Evolutionary conservation across 2,888 invertebrate genomes (phyloP).

Genomic region (Acrocyrtus sp.): DNA sequence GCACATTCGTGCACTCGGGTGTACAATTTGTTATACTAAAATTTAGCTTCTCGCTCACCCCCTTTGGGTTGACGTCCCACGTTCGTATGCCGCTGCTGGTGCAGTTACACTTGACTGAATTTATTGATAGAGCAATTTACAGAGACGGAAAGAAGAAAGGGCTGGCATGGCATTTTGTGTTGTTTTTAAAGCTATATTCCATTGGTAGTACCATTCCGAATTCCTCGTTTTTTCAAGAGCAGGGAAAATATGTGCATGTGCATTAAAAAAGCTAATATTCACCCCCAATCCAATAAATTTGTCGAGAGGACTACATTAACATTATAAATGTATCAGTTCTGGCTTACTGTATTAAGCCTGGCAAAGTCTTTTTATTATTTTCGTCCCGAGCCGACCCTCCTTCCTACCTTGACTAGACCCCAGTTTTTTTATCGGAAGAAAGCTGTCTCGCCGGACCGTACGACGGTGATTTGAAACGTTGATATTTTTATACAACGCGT

Average conservation of each 20-base stretch:
- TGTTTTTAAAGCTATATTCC: conserved; percentile 5
- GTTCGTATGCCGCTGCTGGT: not conserved
- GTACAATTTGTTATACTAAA: too few relatives aligned
- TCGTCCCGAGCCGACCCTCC: not conserved
- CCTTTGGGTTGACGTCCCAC: too few relatives aligned
- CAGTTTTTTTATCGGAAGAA: not conserved
- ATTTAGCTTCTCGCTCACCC: too few relatives aligned
- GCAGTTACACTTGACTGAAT: conserved; percentile 19
- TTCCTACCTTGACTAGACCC: conserved; percentile 4
- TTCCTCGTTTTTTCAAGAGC: not conserved
- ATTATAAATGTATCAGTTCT: conserved; percentile 24
- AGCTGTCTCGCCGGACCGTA: not conserved
- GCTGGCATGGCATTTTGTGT: not conserved
- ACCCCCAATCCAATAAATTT: conserved; percentile 37
- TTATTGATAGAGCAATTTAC: conserved; percentile 11
- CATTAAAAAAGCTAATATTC: conserved; percentile 45
- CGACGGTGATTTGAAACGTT: conserved; percentile 13
- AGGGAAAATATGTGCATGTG: not conserved
- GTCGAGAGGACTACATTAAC: conserved; percentile 23
- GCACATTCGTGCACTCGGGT: too few relatives aligned
- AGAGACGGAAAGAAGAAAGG: not conserved
- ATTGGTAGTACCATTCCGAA: not conserved
- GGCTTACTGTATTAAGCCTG: too few relatives aligned
- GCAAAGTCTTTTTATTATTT: too few relatives aligned
- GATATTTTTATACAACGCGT: conserved; percentile 21